Base-by-base conservation (phyloP, 2,888 invertebrate species). In the Acleris literana region DNA sequence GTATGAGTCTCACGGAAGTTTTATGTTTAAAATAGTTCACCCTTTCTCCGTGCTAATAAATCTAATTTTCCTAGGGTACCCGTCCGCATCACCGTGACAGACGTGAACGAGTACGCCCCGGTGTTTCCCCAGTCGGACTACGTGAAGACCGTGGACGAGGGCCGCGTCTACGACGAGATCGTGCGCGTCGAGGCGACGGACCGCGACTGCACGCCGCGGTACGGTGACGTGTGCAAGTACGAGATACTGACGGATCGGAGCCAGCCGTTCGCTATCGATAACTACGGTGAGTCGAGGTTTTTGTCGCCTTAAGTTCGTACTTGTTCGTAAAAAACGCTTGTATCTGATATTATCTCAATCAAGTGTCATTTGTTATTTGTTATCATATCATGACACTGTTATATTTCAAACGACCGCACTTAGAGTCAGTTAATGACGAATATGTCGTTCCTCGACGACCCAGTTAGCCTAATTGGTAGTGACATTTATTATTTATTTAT, bases 191-290 rank as follows among this genome's bases (percentile, higher is more conserved):
- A 97, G 81, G 99, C 99, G 3, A 95, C 96, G 0, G 99, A 99
- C 85, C 94, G 96, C 61, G 99, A 99, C 89, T 98, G 98, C 87
- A 98, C 98, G n/a, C 97, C 97, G 51, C 95, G 97, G 66, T 98
- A 96, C 85, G 98, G 98, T 1, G 98, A 98, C 84, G 98, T 99
- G 63, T 99, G 99, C 95, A 98, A 98, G 86, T 99, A 99, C 91
- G 98, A 99, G 88, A 98, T 99, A 72, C 93, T 98, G 59, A 98
- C 97, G 0, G 92, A 91, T 66, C 71, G 84, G 70, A 85, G 81
- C 71, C 95, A 96, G 70, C 97, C 98, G 75, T 99, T 99, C 86
- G 94, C 95, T 63, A 97, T 99, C 79, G 97, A 98, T 85, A 96
- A 97, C 82, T 97, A 98, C 82, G 99, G 98, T 93, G 76, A 84